phyloP scores from a whole-genome alignment of 2,888 invertebrate genomes.

The Ceraclea dissimilis region DNA sequence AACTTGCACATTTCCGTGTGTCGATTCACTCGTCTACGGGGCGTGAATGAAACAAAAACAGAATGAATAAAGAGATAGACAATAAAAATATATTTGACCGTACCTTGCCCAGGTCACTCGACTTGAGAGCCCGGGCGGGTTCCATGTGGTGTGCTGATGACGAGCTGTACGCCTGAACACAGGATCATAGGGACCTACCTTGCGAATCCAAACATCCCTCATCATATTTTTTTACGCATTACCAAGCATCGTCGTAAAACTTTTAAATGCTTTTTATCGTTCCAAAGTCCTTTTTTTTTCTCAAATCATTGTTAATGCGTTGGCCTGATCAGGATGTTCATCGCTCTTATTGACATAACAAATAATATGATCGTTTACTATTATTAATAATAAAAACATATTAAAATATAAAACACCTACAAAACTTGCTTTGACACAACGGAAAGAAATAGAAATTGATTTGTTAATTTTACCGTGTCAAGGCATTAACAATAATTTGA shows the following conservation, averaged over 20 bases:
- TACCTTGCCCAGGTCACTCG: conserved; percentile 76
- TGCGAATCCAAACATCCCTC: conserved; percentile 29
- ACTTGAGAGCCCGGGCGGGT: conserved; percentile 71
- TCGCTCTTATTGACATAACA: background rate
- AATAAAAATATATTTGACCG: conserved; percentile 38
- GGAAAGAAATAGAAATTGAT: background rate
- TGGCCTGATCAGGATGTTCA: background rate
- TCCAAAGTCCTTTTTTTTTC: background rate
- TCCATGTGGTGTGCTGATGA: conserved; percentile 40
- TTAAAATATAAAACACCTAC: no score
- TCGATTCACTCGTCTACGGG: no score
- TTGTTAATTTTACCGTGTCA: background rate
- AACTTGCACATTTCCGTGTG: no score
- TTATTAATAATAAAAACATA: no score
- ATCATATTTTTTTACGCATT: background rate
- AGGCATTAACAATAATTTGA: conserved; percentile 1
- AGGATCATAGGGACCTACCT: conserved; percentile 38
- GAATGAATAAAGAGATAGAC: background rate
- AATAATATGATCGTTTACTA: no score
- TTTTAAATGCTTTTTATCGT: background rate
- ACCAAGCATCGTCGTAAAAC: background rate
- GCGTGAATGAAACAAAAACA: background rate
- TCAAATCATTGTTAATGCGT: background rate
- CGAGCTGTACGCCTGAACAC: conserved; percentile 38
- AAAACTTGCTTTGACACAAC: no score